Percentiles rank a stretch among this genome's conserved stretches.
Conservation (phyloP, 2,888 invertebrate genomes). For the Dryomyza anilis region DNA sequence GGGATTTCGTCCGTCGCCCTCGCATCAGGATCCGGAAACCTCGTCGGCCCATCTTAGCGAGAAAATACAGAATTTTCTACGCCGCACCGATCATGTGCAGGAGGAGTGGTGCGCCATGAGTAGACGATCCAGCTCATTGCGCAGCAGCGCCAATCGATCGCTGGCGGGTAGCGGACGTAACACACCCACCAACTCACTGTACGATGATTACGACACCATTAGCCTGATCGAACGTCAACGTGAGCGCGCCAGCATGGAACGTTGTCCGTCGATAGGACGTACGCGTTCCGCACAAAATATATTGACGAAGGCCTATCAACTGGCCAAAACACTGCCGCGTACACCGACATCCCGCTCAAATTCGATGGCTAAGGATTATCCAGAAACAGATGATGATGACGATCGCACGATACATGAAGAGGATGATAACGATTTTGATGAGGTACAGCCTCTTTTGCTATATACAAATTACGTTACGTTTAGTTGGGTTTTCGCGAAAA, state of each 20-base stretch:
- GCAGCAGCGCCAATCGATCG: constrained; percentile 51
- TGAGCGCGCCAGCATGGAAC: constrained; percentile 55
- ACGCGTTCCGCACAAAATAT: constrained; percentile 82
- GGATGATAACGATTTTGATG: constrained; percentile 65
- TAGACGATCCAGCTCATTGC: constrained; percentile 56
- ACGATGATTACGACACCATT: constrained; percentile 57
- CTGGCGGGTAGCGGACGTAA: constrained; percentile 43
- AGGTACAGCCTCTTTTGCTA: no score
- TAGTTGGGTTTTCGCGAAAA: no score
- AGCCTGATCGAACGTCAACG: constrained; percentile 59
- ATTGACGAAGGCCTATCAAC: constrained; percentile 80
- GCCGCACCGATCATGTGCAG: constrained; percentile 85
- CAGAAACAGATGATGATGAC: constrained; percentile 58
- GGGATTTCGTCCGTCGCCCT: constrained; percentile 73
- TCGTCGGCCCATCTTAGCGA: constrained; percentile 76
- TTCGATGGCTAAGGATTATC: constrained; percentile 51
- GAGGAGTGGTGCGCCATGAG: constrained; percentile 83
- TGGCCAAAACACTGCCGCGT: constrained; percentile 63
- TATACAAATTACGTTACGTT: no score
- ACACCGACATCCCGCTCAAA: constrained; percentile 58
- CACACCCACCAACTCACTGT: constrained; percentile 47
- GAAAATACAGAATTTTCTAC: constrained; percentile 80
- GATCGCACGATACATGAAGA: constrained; percentile 71
- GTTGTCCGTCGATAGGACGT: constrained; percentile 63
- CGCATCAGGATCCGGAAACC: constrained; percentile 76